A percentile compares a stretch with the other conserved stretches of the same genome.
Evolutionary conservation across 2,888 invertebrate genomes (phyloP).

Genomic region (Hydrotaea diabolus): DNA sequence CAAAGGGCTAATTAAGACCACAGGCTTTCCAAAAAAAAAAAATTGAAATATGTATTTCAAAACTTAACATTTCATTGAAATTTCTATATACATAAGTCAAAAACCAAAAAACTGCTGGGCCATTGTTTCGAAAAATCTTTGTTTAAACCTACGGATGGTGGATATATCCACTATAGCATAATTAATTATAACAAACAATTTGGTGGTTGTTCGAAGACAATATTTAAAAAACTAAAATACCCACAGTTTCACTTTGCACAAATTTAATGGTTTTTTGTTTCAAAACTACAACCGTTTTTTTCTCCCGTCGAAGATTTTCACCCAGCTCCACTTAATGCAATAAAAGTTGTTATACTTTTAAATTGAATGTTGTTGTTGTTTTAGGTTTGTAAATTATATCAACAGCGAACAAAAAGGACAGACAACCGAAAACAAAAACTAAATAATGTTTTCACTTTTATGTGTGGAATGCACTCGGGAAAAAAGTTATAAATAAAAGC

Average conservation of each 20-base stretch:
- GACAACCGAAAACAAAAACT: constrained; percentile 3
- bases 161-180: constrained; percentile 39
- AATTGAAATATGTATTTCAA: too few relatives aligned
- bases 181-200: constrained; percentile 39
- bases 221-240: constrained; percentile 60
- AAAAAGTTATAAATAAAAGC: constrained; percentile 25
- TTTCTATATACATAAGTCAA: too few relatives aligned
- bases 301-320: constrained; percentile 46
- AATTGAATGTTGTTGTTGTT: constrained; percentile 29
- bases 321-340: constrained; percentile 31
- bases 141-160: constrained; percentile 28
- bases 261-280: constrained; percentile 43
- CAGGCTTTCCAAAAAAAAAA: too few relatives aligned
- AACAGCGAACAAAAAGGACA: constrained; percentile 25
- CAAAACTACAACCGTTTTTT: not conserved
- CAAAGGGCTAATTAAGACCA: too few relatives aligned
- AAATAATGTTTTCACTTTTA: constrained; percentile 64
- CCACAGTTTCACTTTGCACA: constrained; percentile 71
- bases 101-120: not conserved
- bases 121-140: not conserved
- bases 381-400: constrained; percentile 62
- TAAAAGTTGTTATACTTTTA: constrained; percentile 54
- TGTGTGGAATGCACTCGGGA: constrained; percentile 57
- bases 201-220: not conserved
- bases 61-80: too few relatives aligned